These are phyloP conservation scores for Arctocebus calabarensis DNA, from an alignment of 2,797 vertebrate genomes.

Conservation along the genomic window DNA sequence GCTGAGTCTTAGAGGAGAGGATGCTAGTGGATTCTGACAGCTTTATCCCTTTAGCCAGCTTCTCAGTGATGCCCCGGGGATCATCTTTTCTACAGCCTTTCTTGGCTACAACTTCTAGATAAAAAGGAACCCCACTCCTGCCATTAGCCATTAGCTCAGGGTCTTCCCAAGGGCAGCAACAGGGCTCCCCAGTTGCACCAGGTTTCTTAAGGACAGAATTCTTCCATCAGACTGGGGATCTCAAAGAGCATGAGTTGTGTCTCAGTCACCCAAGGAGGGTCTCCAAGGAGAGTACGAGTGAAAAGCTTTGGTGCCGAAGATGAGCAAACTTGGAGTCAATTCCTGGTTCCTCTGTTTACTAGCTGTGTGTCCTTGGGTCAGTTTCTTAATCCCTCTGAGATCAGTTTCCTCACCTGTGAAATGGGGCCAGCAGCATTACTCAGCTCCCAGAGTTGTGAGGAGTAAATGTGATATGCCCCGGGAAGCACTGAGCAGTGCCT, in stretches of 20 bases:
- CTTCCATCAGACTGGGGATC: neutral
- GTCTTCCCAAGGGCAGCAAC: neutral
- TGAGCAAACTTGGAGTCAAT: neutral
- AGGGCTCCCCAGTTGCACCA: neutral
- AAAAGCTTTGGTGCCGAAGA: neutral
- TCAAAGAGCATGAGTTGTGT: neutral
- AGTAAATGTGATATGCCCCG: neutral
- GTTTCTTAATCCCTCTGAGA: conserved; percentile 16
- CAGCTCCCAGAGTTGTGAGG: neutral
- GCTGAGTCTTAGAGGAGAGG: neutral
- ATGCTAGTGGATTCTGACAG: neutral
- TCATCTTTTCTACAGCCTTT: neutral
- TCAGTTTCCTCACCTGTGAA: conserved; percentile 7
- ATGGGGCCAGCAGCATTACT: neutral
- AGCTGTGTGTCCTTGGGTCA: neutral
- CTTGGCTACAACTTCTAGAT: neutral
- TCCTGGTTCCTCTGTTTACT: neutral
- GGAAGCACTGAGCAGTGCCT: neutral
- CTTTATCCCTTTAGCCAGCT: neutral
- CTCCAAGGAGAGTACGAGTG: neutral
- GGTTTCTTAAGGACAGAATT: neutral
- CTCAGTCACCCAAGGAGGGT: neutral
- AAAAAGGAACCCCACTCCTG: neutral
- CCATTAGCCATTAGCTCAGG: neutral
- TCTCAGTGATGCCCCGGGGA: neutral